A percentile compares a stretch with the other conserved stretches of the same genome.
phyloP scores from a whole-genome alignment of 2,113 vertebrate genomes.

The Zeus faber region DNA sequence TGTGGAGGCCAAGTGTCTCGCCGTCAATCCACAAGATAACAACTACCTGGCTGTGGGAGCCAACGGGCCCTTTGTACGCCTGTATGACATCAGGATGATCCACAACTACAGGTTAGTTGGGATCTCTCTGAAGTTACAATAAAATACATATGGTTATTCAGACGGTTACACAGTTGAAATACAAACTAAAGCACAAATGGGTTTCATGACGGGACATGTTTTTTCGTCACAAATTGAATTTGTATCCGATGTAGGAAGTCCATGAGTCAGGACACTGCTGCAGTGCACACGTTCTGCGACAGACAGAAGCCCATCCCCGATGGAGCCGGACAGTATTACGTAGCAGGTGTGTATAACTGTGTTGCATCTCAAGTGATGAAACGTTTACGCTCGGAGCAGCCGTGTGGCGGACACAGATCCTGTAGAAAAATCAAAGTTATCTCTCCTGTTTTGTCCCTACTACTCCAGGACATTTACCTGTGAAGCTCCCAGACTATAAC shows the following conservation, averaged over 20 bases:
- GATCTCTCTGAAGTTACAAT: too few relatives aligned
- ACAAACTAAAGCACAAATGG: neutral
- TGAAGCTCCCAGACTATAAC: constrained; percentile 95
- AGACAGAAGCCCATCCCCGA: constrained; percentile 92
- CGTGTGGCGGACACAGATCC: too few relatives aligned
- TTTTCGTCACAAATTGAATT: constrained; percentile 5
- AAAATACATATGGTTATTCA: too few relatives aligned
- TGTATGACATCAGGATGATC: constrained; percentile 99
- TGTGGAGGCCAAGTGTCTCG: constrained; percentile 96
- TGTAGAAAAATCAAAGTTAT: neutral
- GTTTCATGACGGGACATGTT: neutral
- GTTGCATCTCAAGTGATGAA: too few relatives aligned
- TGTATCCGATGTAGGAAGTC: constrained; percentile 78
- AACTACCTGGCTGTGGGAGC: constrained; percentile 95
- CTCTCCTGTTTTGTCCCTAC: neutral
- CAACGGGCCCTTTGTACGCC: constrained; percentile 93
- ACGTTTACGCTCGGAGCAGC: too few relatives aligned
- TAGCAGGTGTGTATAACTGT: constrained; percentile 93
- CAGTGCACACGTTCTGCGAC: constrained; percentile 93
- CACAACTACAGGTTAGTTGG: constrained; percentile 88
- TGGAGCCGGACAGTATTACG: constrained; percentile 94
- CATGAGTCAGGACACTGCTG: constrained; percentile 84
- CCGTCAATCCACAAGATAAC: constrained; percentile 94
- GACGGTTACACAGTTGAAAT: too few relatives aligned
- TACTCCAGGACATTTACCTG: constrained; percentile 87